Evolutionary conservation across 1,140 invertebrate genomes (phyloP).

Genomic region (Tribolium castaneum): DNA sequence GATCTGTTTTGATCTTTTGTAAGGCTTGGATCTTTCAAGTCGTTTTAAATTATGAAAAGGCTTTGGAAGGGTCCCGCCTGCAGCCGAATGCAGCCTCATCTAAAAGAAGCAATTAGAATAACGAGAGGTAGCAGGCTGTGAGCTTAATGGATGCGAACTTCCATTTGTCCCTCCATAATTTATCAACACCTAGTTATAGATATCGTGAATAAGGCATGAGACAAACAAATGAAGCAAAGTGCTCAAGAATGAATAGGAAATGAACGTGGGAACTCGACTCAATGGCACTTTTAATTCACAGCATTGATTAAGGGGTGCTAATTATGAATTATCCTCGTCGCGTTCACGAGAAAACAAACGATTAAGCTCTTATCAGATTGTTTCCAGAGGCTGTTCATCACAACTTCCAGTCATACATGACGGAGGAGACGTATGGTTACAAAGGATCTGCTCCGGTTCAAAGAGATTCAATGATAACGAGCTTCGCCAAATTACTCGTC

Average conservation of each 20-base stretch:
- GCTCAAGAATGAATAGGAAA: conserved; percentile 57
- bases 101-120: conserved; percentile 41
- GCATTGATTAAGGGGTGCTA: conserved; percentile 44
- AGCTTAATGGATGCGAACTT: conserved; percentile 41
- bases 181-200: conserved; percentile 60
- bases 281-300: conserved; percentile 45
- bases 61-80: conserved; percentile 3
- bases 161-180: conserved; percentile 56
- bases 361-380: conserved; percentile 54
- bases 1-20: conserved; percentile 36
- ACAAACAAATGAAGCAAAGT: conserved; percentile 58
- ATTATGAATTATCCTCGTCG: conserved; percentile 44
- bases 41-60: conserved; percentile 39
- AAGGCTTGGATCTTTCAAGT: conserved; percentile 11
- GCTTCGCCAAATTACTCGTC: conserved; percentile 55
- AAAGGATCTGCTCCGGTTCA: conserved; percentile 51
- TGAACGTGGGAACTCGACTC: conserved; percentile 55
- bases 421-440: conserved; percentile 44
- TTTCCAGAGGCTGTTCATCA: conserved; percentile 44
- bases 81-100: conserved; percentile 14
- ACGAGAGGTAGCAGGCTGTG: conserved; percentile 1
- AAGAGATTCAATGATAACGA: conserved; percentile 56
- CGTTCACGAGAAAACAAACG: conserved; percentile 48
- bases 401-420: conserved; percentile 51
- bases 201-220: conserved; percentile 60